phyloP scores from a whole-genome alignment of 30 jellyfish, hydroid and myxozoan species.

The Aurelia aurita complex sp. Pacific region DNA sequence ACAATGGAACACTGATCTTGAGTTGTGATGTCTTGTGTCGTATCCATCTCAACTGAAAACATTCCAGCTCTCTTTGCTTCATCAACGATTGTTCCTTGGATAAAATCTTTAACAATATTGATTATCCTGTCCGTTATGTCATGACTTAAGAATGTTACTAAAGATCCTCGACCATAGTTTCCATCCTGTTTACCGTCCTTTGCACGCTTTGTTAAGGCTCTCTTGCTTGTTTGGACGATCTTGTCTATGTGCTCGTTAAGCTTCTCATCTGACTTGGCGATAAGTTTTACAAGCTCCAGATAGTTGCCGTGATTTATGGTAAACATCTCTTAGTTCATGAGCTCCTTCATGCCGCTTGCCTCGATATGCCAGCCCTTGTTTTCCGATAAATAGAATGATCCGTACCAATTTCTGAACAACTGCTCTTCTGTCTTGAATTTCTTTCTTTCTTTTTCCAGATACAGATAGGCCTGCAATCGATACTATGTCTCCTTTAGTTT shows the following conservation, averaged over 20 bases:
- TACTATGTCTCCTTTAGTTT: no score
- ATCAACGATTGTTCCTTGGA: constrained; percentile 15
- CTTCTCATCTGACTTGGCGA: constrained; percentile 21
- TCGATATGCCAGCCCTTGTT: constrained; percentile 30
- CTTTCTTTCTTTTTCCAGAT: neutral
- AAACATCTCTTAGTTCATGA: constrained; percentile 17
- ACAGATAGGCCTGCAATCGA: no score
- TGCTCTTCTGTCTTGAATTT: constrained; percentile 30
- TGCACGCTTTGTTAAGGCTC: constrained; percentile 26
- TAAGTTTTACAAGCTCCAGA: constrained; percentile 17
- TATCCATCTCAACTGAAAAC: no score
- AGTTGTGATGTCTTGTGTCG: no score
- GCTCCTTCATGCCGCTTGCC: constrained; percentile 52
- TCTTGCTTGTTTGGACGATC: constrained; percentile 23
- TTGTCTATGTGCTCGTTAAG: constrained; percentile 37
- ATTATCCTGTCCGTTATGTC: neutral
- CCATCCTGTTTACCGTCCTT: neutral
- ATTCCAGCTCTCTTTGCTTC: neutral
- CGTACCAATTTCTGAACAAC: constrained; percentile 28
- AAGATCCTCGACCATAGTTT: constrained; percentile 51
- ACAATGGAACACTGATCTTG: no score
- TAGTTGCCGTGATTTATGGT: no score
- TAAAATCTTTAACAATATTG: constrained; percentile 21
- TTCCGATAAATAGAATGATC: constrained; percentile 19
- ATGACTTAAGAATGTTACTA: no score